Conservation (phyloP, 2,797 vertebrate genomes). For the Lepilemur septentrionalis region DNA sequence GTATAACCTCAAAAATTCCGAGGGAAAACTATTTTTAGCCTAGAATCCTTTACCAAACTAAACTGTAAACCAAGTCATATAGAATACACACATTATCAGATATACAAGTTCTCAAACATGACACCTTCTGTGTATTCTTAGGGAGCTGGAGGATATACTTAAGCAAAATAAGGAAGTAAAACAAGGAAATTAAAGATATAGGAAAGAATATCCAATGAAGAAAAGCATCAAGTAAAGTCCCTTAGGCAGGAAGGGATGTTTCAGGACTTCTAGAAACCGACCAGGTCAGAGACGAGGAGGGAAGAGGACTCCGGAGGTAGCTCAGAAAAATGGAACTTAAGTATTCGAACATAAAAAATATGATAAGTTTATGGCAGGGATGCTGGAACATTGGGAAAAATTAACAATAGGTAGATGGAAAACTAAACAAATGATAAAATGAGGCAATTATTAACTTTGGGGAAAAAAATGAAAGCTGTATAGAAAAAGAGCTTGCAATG, state of each 20-base stretch:
- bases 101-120: not conserved
- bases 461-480: not conserved
- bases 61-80: not conserved
- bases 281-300: not conserved
- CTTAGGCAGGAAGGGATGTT: not conserved
- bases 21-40: not conserved
- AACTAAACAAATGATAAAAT: constrained; percentile 10
- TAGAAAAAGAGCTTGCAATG: not conserved
- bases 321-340: not conserved
- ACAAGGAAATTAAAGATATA: not conserved
- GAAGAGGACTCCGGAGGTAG: not conserved
- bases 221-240: not conserved
- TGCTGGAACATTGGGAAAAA: not conserved
- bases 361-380: not conserved
- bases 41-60: not conserved
- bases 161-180: not conserved
- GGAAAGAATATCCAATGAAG: not conserved
- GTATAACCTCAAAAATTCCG: not conserved
- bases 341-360: not conserved
- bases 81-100: not conserved
- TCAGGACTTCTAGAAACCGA: not conserved
- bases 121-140: not conserved
- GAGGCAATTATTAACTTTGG: not conserved
- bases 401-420: not conserved
- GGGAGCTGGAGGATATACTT: not conserved